These are phyloP conservation scores for Polydrusus cervinus DNA, from an alignment of 2,888 invertebrate genomes.

Conservation along the genomic window DNA sequence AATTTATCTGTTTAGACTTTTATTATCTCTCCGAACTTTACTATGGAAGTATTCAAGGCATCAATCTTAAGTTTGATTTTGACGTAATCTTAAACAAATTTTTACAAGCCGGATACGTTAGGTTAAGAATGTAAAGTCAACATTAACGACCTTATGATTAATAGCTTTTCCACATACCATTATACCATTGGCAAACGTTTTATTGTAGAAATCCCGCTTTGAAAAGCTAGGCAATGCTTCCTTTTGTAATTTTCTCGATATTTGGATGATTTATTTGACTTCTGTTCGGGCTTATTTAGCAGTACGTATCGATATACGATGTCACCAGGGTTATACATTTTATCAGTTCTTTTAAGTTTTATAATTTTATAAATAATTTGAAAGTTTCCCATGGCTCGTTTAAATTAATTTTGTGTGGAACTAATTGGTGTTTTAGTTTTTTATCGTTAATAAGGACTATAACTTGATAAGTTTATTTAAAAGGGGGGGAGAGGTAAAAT, in stretches of 20 bases:
- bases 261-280: constrained; percentile 13
- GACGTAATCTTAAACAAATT: constrained; percentile 19
- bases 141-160: constrained; percentile 30
- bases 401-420: no score
- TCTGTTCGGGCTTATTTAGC: background rate
- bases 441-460: no score
- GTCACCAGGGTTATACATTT: no score
- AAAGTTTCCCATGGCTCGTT: no score
- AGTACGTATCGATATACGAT: no score
- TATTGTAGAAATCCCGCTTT: constrained; percentile 11
- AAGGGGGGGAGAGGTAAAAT: no score
- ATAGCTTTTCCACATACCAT: constrained; percentile 26
- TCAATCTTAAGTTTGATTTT: constrained; percentile 18
- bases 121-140: constrained; percentile 10
- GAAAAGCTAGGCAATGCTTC: background rate
- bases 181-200: constrained; percentile 27
- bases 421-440: no score
- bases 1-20: no score
- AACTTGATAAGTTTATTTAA: no score
- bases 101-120: constrained; percentile 8
- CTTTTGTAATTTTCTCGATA: constrained; percentile 6
- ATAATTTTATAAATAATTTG: no score
- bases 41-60: background rate
- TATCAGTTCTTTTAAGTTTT: no score
- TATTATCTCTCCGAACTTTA: background rate